These are phyloP conservation scores for Heliocidaris tuberculata DNA, from an alignment of 35 echinoderm and acorn worm genomes.

Conservation along the genomic window DNA sequence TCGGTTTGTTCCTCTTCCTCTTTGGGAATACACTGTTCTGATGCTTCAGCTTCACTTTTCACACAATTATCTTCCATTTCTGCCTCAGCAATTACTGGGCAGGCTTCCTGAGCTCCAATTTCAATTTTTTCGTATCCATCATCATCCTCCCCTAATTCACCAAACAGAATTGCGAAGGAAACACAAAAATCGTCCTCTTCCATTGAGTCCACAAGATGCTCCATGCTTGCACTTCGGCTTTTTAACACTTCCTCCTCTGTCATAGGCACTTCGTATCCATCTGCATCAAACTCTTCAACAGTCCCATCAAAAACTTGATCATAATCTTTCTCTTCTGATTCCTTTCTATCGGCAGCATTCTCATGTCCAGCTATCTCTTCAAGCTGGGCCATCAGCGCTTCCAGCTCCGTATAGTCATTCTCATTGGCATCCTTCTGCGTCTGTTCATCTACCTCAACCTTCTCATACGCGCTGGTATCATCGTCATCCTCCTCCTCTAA, in stretches of 20 bases:
- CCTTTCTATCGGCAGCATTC: conserved; percentile 10
- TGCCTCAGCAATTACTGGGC: background rate
- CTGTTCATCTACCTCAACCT: conserved; percentile 31
- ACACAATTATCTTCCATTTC: background rate
- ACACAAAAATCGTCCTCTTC: conserved; percentile 33
- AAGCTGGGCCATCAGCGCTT: conserved; percentile 17
- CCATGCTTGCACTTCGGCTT: conserved; percentile 31
- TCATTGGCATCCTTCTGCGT: background rate
- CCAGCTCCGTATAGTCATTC: conserved; percentile 39
- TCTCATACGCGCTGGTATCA: conserved; percentile 21
- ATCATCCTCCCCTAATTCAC: conserved; percentile 23
- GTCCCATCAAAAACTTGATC: conserved; percentile 24
- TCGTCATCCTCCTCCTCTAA: conserved; percentile 35
- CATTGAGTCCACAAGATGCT: conserved; percentile 25
- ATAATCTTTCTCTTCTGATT: background rate
- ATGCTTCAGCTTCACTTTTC: conserved; percentile 15
- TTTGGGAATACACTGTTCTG: background rate
- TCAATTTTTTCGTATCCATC: conserved; percentile 50
- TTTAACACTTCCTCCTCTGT: conserved; percentile 32
- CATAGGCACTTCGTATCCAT: conserved; percentile 46
- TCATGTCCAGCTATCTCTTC: conserved; percentile 5
- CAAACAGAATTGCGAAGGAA: conserved; percentile 26
- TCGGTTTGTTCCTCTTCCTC: conserved; percentile 21
- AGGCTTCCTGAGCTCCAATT: conserved; percentile 39
- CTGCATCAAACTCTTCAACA: background rate